A percentile compares a stretch with the other conserved stretches of the same genome.
Evolutionary conservation across 2,113 vertebrate species (phyloP).

Genomic region (Pipa parva): DNA sequence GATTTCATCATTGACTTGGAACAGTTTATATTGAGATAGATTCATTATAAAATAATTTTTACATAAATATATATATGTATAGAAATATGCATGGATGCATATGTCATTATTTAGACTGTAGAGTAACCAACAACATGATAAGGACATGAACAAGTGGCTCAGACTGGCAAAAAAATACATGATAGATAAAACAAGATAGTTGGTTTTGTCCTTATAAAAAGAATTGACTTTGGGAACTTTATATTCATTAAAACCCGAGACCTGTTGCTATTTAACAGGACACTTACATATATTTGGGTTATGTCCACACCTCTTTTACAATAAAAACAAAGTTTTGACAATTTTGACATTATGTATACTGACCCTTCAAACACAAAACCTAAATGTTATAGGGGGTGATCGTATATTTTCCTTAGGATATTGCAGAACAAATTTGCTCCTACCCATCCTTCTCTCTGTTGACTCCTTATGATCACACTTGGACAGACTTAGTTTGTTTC

Average conservation of each 20-base stretch:
- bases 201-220: not conserved
- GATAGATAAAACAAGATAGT: not conserved
- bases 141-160: not conserved
- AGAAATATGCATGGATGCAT: not conserved
- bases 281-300: not conserved
- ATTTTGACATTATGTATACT: too few relatives aligned
- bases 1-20: not conserved
- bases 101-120: not conserved
- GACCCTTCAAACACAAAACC: too few relatives aligned
- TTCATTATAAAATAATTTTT: not conserved
- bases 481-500: too few relatives aligned
- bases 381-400: too few relatives aligned
- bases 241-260: too few relatives aligned
- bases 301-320: too few relatives aligned
- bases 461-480: too few relatives aligned
- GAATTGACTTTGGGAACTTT: not conserved
- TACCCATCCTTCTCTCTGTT: too few relatives aligned
- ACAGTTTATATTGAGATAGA: not conserved
- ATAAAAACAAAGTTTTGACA: too few relatives aligned
- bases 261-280: not conserved
- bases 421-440: too few relatives aligned
- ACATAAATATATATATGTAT: conserved; percentile 1
- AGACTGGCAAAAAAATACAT: not conserved
- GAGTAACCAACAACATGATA: not conserved
- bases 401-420: too few relatives aligned